Conservation (phyloP, 2,797 vertebrate species). For the Morus bassanus region DNA sequence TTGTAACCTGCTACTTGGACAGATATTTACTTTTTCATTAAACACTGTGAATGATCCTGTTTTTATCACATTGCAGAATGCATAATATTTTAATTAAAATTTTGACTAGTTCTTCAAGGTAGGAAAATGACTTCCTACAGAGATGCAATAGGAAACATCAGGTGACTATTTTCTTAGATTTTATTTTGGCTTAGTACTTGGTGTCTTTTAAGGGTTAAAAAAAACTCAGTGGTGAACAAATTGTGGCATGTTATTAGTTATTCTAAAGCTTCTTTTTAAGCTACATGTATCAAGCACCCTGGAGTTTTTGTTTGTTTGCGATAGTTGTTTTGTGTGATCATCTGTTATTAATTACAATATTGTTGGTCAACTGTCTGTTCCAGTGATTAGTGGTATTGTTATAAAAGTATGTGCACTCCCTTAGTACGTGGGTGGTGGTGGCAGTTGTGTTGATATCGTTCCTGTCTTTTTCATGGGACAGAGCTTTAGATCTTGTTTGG, state of each 20-base stretch:
- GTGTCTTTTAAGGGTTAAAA: neutral
- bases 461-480: neutral
- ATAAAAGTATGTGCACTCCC: slow-evolving; percentile 45
- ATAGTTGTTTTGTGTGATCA: slow-evolving; percentile 14
- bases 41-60: neutral
- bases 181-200: neutral
- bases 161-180: neutral
- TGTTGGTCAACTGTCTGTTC: slow-evolving; percentile 33
- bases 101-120: neutral
- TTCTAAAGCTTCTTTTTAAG: neutral
- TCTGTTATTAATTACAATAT: slow-evolving; percentile 57
- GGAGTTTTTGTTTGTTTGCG: slow-evolving; percentile 21
- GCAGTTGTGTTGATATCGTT: neutral
- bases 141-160: neutral
- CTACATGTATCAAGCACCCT: neutral
- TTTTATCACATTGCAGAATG: neutral
- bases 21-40: neutral
- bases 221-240: neutral
- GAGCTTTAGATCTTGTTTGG: neutral
- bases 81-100: neutral
- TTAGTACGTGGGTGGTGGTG: slow-evolving; percentile 32
- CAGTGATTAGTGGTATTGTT: slow-evolving; percentile 45
- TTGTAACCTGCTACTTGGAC: neutral
- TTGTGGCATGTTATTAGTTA: neutral
- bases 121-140: neutral